These are phyloP conservation scores for Lordiphosa collinella DNA, from an alignment of 1,140 invertebrate species.

Conservation along the genomic window DNA sequence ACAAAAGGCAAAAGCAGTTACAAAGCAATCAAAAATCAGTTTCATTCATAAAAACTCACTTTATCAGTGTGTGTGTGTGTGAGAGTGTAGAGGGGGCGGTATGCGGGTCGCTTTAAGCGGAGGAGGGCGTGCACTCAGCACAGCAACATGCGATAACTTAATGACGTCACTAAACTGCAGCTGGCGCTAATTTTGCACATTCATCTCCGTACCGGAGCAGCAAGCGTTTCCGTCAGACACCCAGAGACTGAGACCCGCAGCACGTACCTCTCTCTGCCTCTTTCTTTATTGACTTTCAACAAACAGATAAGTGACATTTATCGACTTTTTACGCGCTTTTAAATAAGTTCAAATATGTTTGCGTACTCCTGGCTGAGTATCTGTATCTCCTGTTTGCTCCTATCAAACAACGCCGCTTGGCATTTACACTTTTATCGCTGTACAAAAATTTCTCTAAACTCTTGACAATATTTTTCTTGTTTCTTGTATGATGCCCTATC, in stretches of 20 bases:
- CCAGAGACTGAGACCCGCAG: conserved; percentile 18
- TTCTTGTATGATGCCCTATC: conserved; percentile 49
- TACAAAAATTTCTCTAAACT: conserved; percentile 41
- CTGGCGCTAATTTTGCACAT: conserved; percentile 51
- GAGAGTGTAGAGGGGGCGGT: conserved; percentile 11
- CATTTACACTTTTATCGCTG: conserved; percentile 57
- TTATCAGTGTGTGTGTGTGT: conserved; percentile 35
- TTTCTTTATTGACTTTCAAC: conserved; percentile 41
- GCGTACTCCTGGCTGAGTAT: conserved; percentile 47
- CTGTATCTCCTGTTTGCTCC: conserved; percentile 27
- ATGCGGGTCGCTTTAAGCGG: conserved; percentile 14
- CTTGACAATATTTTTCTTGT: conserved; percentile 47
- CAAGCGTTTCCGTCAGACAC: conserved; percentile 38
- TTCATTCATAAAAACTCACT: conserved; percentile 64
- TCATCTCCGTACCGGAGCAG: conserved; percentile 2
- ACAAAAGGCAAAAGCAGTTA: conserved; percentile 29
- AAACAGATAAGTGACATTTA: conserved; percentile 77
- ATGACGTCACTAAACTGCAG: conserved; percentile 63
- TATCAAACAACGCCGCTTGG: conserved; percentile 50
- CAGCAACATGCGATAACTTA: conserved; percentile 22
- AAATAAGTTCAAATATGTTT: conserved; percentile 74
- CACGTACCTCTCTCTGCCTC: background rate
- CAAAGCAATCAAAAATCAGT: conserved; percentile 62
- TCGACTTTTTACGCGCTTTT: conserved; percentile 75
- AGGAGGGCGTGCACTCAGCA: conserved; percentile 28